Evolutionary conservation across 2,888 invertebrate species (phyloP), one percentile per base, ranked within the genome.

Genomic region (Drosophila melanosoma): DNA sequence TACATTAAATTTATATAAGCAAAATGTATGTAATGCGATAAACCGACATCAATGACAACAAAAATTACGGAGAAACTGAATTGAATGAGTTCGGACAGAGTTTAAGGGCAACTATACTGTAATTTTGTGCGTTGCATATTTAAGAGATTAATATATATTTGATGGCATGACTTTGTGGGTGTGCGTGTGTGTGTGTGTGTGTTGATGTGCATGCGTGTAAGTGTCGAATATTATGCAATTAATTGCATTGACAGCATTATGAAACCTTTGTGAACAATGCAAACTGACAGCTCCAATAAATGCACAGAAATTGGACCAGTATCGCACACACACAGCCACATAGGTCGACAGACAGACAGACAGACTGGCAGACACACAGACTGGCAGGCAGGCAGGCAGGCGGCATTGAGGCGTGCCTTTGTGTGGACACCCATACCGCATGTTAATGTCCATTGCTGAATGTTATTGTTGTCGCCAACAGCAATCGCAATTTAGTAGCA

Each of bases 191-290:
- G n/a, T 32, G 40, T 51, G 48, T 48, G 35, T 45, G 12, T 57
- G 40, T 33, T 26, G 42, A 40, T 42, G 11, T 59, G 20, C 53
- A 51, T 68, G 42, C 60, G 35, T 67, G 49, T 33, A 65, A 56
- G 65, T 69, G 45, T 78, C 64, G 68, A 69, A 79, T 77, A 81
- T 90, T 81, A 77, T 90, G 89, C 83, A 90, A 88, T 87, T 87
- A 87, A 87, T 87, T 87, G 83, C 89, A 87, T 82, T 86, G 87
- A 86, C 89, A 86, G 83, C 89, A 90, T 88, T 85, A 86, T 90
- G 87, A 90, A 78, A 82, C 83, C 76, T 80, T 82, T 79, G 79
- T 74, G 73, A 74, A 74, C 81, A 88, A 90, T 88, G 64, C 79
- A 81, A 79, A 56, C 74, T 87, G 89, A 90, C 89, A 90, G 90